Evolutionary conservation across 2,888 invertebrate genomes (phyloP).

Genomic region (Tupiocoris notatus): DNA sequence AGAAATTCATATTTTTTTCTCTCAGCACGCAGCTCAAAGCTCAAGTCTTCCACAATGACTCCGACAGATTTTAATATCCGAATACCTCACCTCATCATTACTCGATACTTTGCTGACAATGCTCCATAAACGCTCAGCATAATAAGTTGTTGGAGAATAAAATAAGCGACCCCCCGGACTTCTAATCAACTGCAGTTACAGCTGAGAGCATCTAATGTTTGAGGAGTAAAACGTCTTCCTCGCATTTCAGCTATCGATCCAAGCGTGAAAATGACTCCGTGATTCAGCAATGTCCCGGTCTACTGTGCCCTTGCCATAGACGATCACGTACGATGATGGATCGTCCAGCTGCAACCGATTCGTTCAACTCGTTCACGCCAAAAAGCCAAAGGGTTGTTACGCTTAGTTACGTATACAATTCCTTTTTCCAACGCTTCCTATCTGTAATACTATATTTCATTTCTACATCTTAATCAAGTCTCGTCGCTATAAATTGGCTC

Average conservation of each 20-base stretch:
- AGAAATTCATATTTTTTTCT: too few species aligned
- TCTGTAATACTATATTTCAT: neutral
- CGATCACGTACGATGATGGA: constrained; percentile 9
- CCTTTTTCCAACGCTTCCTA: neutral
- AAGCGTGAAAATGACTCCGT: neutral
- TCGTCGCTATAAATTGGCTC: neutral
- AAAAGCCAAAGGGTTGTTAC: constrained; percentile 22
- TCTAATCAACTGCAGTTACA: too few species aligned
- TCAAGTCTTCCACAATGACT: too few species aligned
- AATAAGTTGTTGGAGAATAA: too few species aligned
- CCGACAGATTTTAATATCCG: too few species aligned
- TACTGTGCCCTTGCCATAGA: neutral
- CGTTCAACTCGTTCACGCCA: constrained; percentile 23
- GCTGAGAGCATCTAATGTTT: too few species aligned
- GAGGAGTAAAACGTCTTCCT: neutral
- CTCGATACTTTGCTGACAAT: too few species aligned
- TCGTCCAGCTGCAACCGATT: constrained; percentile 20
- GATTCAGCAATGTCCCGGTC: neutral
- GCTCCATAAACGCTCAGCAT: too few species aligned
- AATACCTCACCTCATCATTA: too few species aligned
- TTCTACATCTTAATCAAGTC: neutral
- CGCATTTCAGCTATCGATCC: neutral
- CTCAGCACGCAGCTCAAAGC: too few species aligned
- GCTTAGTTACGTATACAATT: constrained; percentile 7
- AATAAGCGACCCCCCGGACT: too few species aligned